Base-by-base conservation (phyloP, 2,797 vertebrate genomes). In the Avahi laniger region DNA sequence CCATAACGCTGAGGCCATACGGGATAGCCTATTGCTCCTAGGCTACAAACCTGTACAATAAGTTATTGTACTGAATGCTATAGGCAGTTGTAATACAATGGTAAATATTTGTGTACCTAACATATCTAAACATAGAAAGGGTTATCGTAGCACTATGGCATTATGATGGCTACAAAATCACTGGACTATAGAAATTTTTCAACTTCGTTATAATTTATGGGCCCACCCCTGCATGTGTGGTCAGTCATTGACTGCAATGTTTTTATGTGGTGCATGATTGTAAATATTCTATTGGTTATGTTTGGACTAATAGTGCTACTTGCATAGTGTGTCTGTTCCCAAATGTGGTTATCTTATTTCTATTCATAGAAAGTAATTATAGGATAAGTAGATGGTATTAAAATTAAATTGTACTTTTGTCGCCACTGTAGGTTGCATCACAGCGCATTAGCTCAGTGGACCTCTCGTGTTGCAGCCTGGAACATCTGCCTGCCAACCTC, bases 401-500 rank as follows among this genome's bases (percentile, higher is more conserved):
- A 97, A 78, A 57, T 28, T 57, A 43, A 28, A 86, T 13, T 97
- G 69, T 91, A 67, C 97, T 96, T 88, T 88, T 89, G 1, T 82
- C 26, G 35, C 43, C 14, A 67, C 92, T 98, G 52, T 96, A 99
- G 99, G 99, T 99, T 98, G 99, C 99, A 92, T 99, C 99, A 38
- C 99, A 99, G 96, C 99, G 99, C 91, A 99, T 99, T 98, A 99
- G 99, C 98, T 99, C 99, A 1, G 99, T 99, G 95, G 99, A 99
- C 98, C 99, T 99, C 97, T 99, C 99, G 0, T 99, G 99, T 98
- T 99, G 99, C 98, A 99, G 99, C 98, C 98, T 99, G 98, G 99
- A 99, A 96, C 99, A 99, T 88, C 99, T 99, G 89, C 99, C 99
- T 92, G 98, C 99, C 95, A 99, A 99, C 97, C 99, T 99, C 92